Percentiles rank a stretch among this genome's conserved stretches.
Evolutionary conservation across 2,113 vertebrate genomes (phyloP).

Genomic region (Tautogolabrus adspersus): DNA sequence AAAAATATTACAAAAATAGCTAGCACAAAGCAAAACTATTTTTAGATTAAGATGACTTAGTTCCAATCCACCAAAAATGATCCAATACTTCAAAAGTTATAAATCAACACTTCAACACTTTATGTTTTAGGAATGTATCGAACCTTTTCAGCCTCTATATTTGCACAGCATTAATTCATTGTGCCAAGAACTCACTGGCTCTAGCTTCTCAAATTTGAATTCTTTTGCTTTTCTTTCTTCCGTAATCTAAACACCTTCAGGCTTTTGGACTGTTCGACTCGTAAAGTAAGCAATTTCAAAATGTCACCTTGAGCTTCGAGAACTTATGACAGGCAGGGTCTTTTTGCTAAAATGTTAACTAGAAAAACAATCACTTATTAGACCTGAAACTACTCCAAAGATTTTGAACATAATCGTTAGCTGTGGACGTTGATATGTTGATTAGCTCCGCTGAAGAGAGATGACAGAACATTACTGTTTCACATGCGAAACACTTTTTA

Average conservation of each 20-base stretch:
- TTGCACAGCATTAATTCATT: not conserved
- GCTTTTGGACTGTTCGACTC: not conserved
- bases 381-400: not conserved
- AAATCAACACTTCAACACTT: no score
- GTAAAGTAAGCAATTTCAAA: not conserved
- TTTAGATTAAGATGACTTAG: no score
- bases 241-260: not conserved
- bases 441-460: not conserved
- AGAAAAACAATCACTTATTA: not conserved
- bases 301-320: not conserved
- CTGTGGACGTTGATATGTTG: not conserved
- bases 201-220: not conserved
- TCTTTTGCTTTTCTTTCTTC: not conserved
- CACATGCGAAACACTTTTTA: not conserved
- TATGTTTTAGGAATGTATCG: not conserved
- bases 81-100: no score
- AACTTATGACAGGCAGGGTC: not conserved
- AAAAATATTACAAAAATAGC: no score
- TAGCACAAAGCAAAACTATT: no score
- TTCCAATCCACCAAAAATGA: no score
- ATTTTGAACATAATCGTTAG: not conserved
- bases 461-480: not conserved
- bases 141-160: not conserved
- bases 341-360: not conserved
- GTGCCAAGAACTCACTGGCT: not conserved